phyloP scores from a whole-genome alignment of 2,888 invertebrate genomes.

The Sialis fuliginosa region DNA sequence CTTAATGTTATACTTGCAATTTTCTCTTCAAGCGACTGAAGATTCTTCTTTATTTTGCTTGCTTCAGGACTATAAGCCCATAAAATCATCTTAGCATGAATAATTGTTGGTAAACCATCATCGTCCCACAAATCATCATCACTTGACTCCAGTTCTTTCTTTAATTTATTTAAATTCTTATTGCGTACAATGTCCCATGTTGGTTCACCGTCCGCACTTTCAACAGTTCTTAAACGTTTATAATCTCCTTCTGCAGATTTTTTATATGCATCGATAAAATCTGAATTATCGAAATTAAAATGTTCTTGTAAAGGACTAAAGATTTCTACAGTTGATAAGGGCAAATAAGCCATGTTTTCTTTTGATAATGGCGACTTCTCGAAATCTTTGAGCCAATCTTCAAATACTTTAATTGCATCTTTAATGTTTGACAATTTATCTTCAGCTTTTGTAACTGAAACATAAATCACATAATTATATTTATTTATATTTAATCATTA shows the following conservation, averaged over 20 bases:
- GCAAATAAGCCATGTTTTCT: constrained; percentile 51
- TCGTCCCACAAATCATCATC: constrained; percentile 42
- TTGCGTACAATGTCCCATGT: constrained; percentile 67
- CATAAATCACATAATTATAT: neutral
- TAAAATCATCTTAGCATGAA: constrained; percentile 48
- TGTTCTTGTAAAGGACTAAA: constrained; percentile 34
- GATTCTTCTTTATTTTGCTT: constrained; percentile 41
- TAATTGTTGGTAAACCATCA: constrained; percentile 46
- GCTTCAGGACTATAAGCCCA: constrained; percentile 65
- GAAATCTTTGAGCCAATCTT: constrained; percentile 56
- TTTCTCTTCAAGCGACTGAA: constrained; percentile 28
- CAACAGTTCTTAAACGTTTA: constrained; percentile 50
- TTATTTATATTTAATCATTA: neutral
- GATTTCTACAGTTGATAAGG: constrained; percentile 36
- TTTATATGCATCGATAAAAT: constrained; percentile 45
- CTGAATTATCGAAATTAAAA: constrained; percentile 29
- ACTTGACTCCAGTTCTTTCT: constrained; percentile 37
- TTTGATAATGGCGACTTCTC: constrained; percentile 45
- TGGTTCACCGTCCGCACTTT: constrained; percentile 30
- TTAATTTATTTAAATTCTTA: constrained; percentile 35
- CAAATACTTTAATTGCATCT: constrained; percentile 50
- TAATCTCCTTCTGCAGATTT: constrained; percentile 46
- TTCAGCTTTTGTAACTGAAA: constrained; percentile 53
- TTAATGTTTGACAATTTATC: constrained; percentile 57
- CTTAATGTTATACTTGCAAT: constrained; percentile 17